Base-by-base conservation (phyloP, 92 coral and sea anemone species). In the Pocillopora meandrina region DNA sequence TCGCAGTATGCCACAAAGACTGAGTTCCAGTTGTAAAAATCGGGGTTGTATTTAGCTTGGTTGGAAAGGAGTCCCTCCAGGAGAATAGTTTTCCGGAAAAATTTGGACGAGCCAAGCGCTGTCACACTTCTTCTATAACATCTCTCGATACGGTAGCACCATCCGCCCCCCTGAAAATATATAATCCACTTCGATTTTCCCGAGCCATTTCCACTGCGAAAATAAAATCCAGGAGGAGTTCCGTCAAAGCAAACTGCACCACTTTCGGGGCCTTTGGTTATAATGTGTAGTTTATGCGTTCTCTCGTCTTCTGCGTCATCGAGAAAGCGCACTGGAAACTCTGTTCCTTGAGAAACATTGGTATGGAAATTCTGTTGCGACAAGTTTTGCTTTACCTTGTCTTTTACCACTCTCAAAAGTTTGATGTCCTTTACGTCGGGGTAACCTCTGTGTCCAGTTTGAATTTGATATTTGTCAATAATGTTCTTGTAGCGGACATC, bases 231-330 rank as follows among this genome's bases (percentile, higher is more conserved):
- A 33, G 94, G 92, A 10, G 95, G 90, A 55, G 92, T 89, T 2
- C 92, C 92, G 62, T 92, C 92, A 4, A 92, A 81, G 61, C 95
- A 92, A 12, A 85, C 83, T 42, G 95, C 95, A n/a, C 90, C 95
- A 19, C 1, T 12, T 36, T n/a, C n/a, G 34, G 81, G 67, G n/a
- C 75, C 82, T 21, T 71, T 73, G 42, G 71, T 23, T 26, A 92
- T n/a, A 2, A 84, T 52, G 15, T 87, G 61, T 1, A 87, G 72
- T 35, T 58, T 23, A 64, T 82, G 80, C 16, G 61, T 63, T 11
- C 82, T 68, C 33, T 68, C 57, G 14, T 18, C 12, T 34, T 17
- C 5, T 68, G 36, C 42, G 9, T 65, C 55, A 70, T 34, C 71
- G 7, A 58, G 58, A 31, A 56, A 12, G 18, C 49, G 66, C 36